Percentiles rank a stretch among this genome's conserved stretches.
Evolutionary conservation across 2,113 vertebrate species (phyloP).

Genomic region (Petromus typicus): DNA sequence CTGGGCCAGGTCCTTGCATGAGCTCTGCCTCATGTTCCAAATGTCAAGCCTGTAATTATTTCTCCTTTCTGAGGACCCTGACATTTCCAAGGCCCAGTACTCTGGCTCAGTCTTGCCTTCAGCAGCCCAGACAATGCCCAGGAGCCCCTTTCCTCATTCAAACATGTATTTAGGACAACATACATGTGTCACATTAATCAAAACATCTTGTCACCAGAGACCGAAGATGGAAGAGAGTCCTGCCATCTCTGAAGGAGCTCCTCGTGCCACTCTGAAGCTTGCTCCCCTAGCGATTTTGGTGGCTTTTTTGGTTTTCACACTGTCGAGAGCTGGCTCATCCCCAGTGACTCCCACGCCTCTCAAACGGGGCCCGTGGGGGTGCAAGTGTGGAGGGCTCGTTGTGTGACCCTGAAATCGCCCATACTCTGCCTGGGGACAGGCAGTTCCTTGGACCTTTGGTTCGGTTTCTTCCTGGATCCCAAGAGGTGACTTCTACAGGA

Average conservation of each 20-base stretch:
- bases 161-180: constrained; percentile 44
- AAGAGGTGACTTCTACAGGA: neutral
- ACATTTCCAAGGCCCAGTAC: constrained; percentile 55
- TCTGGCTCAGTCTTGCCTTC: fast-evolving
- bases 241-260: constrained; percentile 23
- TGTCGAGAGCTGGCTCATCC: neutral
- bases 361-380: neutral
- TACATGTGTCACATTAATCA: constrained; percentile 31
- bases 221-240: neutral
- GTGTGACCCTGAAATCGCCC: neutral
- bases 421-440: neutral
- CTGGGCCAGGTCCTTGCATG: neutral
- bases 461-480: neutral
- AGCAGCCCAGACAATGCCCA: neutral
- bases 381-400: neutral
- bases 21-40: constrained; percentile 57
- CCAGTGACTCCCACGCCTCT: neutral
- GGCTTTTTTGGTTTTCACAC: neutral
- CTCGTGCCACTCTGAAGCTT: neutral
- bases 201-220: constrained; percentile 19
- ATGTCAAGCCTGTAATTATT: constrained; percentile 75
- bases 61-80: constrained; percentile 51
- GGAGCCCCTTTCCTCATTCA: constrained; percentile 20
- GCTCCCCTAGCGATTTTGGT: neutral
- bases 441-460: neutral